Evolutionary conservation across 2,113 vertebrate genomes (phyloP), one percentile per base, ranked within the genome.

Genomic region (Campylomormyrus numenius): DNA sequence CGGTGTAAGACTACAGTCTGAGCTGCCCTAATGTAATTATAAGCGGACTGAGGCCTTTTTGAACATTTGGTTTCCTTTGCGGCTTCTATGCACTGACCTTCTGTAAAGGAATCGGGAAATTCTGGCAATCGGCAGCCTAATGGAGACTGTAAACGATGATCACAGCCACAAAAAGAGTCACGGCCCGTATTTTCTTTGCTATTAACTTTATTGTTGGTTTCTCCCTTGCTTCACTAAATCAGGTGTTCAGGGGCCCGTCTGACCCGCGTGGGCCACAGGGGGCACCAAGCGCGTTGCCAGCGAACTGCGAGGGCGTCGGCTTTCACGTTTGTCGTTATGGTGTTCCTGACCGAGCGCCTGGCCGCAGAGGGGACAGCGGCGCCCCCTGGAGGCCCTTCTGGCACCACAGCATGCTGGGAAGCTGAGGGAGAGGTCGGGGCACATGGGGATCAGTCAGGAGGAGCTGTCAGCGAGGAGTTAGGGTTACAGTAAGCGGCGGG

Each of bases 81-180:
- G 95, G 96, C 95, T 95, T 94, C 88, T 91, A 96, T 96, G 95
- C 96, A 96, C 96, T 96, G 96, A 95, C 94, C 94, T 92, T 94
- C 93, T 95, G 95, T 89, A 91, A 92, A 90, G 86, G 49, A 83
- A 90, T 84, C 42, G 11, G 86, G 80, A 92, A 88, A 77, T 39
- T 77, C 70, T 77, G 70, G 80, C 77, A 83, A 13, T 39, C 2
- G 21, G 45, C 83, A 85, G 42, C 24, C 83, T n/a, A 48, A 85
- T 48, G 7, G 9, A 85, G 83, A 85, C 35, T 46, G 9, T 35
- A 85, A 85, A 85, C 4, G 9, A 9, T 21, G 39, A 21, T 45
- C 42, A 83, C 39, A 45, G 77, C 31, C 77, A 45, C 15, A 45
- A 31, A 27, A n/a, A 70, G 62, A 27, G 3, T 31, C n/a, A 31